Conservation (phyloP, 2,113 vertebrate species). For the Rhea americana region DNA sequence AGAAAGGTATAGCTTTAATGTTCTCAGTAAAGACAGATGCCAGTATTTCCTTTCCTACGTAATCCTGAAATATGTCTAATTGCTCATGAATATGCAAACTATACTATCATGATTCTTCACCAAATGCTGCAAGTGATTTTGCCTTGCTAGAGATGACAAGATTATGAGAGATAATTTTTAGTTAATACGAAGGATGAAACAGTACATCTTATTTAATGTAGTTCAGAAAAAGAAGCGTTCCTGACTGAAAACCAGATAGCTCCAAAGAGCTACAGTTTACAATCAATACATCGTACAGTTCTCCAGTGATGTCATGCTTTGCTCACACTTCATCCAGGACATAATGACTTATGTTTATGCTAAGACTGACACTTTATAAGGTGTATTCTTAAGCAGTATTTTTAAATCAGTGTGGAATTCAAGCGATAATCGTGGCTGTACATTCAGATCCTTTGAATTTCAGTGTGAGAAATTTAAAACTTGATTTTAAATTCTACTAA, state of each 20-base stretch:
- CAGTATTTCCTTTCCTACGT: background rate
- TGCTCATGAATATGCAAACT: constrained; percentile 64
- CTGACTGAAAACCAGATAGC: constrained; percentile 51
- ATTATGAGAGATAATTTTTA: constrained; percentile 11
- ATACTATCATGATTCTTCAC: constrained; percentile 36
- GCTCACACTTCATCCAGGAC: constrained; percentile 54
- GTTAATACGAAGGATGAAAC: constrained; percentile 51
- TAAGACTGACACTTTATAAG: constrained; percentile 39
- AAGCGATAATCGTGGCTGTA: background rate
- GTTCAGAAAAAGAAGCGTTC: constrained; percentile 30
- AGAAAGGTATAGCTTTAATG: constrained; percentile 46
- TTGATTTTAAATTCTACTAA: background rate
- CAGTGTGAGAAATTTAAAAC: background rate
- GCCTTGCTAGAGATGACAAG: constrained; percentile 35
- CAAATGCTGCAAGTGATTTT: constrained; percentile 53
- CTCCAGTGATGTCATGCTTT: constrained; percentile 39
- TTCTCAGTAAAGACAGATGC: constrained; percentile 27
- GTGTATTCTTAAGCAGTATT: constrained; percentile 52
- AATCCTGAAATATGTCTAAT: constrained; percentile 35
- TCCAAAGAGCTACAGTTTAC: constrained; percentile 47
- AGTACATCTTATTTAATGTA: constrained; percentile 37
- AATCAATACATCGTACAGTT: constrained; percentile 18
- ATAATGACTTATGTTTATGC: constrained; percentile 37
- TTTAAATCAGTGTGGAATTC: constrained; percentile 22
- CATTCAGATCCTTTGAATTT: background rate